Evolutionary conservation across 2,797 vertebrate genomes (phyloP), one percentile per base, ranked within the genome.

Genomic region (Acropternis orthonyx): DNA sequence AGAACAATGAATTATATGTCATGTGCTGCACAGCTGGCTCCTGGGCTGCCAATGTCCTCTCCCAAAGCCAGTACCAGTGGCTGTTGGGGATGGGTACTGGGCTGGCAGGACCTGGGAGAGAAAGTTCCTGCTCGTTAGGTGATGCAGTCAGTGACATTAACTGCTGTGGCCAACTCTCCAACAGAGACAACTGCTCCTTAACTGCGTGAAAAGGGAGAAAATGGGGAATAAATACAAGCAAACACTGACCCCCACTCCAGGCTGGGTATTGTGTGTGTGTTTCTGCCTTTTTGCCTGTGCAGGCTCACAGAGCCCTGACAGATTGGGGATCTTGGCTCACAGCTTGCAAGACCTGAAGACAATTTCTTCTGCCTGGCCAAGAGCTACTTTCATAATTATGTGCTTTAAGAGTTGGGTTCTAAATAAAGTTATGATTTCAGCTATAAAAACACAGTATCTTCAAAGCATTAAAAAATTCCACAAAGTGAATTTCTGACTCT

Each of bases 1-100:
- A 92, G 89, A 94, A 94, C 95, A 96, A 94, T 93, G 88, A 89
- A 75, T 77, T 88, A 1, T 32, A 54, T 23, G 58, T 80, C 72
- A 34, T 32, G 76, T 17, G 32, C 79, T 62, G 5, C 37, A 48
- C 27, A n/a, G 58, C 89, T 77, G 63, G 34, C 82, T 94, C 52
- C 65, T 30, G 76, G 62, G 58, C 87, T 65, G 37, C 11, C 68
- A 65, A 8, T 3, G 3, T 10, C 73, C 52, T 37, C 65, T 59
- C 75, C 85, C 44, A 20, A 34, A 52, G 89, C 51, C 5, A 1
- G 55, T 32, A 24, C 27, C 5, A 1, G 36, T 4, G 43, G 27
- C 34, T 4, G 0, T 17, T 1, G 1, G 61, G 55, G 62, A 37
- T 0, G 5, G 34, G 41, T 13, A 6, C 32, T 39, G 72, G 68